Base-by-base conservation (phyloP, 2,113 vertebrate species). In the Marmota flaviventris region DNA sequence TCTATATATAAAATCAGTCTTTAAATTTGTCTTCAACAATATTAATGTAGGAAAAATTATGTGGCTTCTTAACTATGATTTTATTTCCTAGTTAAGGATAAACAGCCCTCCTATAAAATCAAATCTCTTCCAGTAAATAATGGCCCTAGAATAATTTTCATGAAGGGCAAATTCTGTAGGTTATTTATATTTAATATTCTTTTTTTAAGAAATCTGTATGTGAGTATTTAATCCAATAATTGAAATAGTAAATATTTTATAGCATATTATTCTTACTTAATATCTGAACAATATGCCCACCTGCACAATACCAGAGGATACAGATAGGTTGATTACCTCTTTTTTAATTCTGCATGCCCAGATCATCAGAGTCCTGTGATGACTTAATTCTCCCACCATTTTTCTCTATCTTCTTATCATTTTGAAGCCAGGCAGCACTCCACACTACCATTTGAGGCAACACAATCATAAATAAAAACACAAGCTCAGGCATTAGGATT, bases 71-170 rank as follows among this genome's bases (percentile, higher is more conserved):
- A 79, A 78, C 76, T 96, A 67, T 65, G 73, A 83, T 84, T 90
- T 89, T 86, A 13, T 78, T 79, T 94, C 48, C 63, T 77, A 87
- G 56, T 90, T 96, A 63, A 92, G 37, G 32, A 76, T 92, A 82
- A 93, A 73, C 1, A 77, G 1, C 37, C 69, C 92, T 95, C 42
- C 56, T 73, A 42, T 78, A 93, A 61, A 94, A 86, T 81, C 69
- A 96, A 93, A 94, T 39, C 56, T 84, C 29, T 90, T 95, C 2
- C 12, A 78, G 34, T 87, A 76, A 97, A 84, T 84, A 89, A 92
- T 90, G 58, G 53, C 67, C 87, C 24, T 86, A 45, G 45, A 81
- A 58, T 53, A 85, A 87, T 93, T 83, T 94, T 83, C 42, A 65
- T 45, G 17, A 89, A 84, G 58, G 56, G 22, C 16, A 61, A 88